Evolutionary conservation across 1,140 invertebrate species (phyloP).

Genomic region (Sinonovacula constricta): DNA sequence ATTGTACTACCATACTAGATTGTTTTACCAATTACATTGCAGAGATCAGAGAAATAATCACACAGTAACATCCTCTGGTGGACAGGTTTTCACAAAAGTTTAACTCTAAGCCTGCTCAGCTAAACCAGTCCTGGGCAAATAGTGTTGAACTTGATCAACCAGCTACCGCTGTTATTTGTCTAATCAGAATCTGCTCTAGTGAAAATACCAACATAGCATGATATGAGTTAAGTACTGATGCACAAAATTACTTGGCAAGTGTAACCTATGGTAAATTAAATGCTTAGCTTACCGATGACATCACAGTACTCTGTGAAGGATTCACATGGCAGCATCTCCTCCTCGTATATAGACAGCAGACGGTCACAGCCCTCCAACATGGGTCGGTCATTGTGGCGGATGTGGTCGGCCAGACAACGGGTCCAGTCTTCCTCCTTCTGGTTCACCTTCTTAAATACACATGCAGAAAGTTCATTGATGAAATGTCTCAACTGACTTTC

Average conservation of each 20-base stretch:
- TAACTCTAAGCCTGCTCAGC: too few species aligned
- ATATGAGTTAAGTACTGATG: background rate
- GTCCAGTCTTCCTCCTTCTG: constrained; percentile 87
- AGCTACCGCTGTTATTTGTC: background rate
- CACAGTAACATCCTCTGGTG: too few species aligned
- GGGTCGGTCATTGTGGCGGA: constrained; percentile 94
- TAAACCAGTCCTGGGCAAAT: background rate
- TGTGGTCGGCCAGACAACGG: constrained; percentile 92
- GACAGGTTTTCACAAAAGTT: too few species aligned
- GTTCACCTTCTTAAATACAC: constrained; percentile 83
- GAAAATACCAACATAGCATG: background rate
- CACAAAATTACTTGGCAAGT: background rate
- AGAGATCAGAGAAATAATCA: too few species aligned
- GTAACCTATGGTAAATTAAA: background rate
- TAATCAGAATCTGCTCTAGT: background rate
- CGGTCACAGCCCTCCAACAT: constrained; percentile 92
- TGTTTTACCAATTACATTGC: too few species aligned
- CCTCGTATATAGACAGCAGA: constrained; percentile 87
- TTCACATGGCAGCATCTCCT: constrained; percentile 93
- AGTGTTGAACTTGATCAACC: background rate
- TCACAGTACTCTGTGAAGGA: constrained; percentile 95
- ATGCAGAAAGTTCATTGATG: background rate
- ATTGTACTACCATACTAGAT: too few species aligned
- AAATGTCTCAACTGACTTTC: background rate
- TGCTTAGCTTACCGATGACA: constrained; percentile 80